Evolutionary conservation across 2,113 vertebrate genomes (phyloP).

Genomic region (Orientallactaga bullata): DNA sequence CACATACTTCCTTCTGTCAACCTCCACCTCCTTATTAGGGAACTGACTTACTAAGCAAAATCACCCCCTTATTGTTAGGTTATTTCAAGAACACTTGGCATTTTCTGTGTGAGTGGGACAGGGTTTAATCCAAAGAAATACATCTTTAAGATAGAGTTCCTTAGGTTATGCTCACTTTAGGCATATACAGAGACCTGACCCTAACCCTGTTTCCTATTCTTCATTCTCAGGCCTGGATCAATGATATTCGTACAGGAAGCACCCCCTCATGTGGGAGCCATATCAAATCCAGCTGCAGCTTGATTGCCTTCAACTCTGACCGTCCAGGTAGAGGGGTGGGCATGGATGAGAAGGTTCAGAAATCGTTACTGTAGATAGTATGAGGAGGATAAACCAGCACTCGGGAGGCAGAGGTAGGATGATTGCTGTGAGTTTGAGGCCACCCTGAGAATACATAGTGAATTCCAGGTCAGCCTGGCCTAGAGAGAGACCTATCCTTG

Average conservation of each 20-base stretch:
- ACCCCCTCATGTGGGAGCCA: slow-evolving; percentile 89
- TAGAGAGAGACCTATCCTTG: too few relatives aligned
- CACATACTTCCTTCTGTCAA: slow-evolving; percentile 5
- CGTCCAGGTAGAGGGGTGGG: slow-evolving; percentile 88
- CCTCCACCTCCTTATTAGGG: not conserved
- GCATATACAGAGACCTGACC: not conserved
- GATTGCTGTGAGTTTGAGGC: too few relatives aligned
- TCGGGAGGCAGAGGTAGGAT: too few relatives aligned
- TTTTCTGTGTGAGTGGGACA: not conserved
- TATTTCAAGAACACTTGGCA: slow-evolving; percentile 40
- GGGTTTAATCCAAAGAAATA: slow-evolving; percentile 10
- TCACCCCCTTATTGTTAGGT: not conserved
- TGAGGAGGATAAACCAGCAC: not conserved
- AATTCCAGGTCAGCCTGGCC: too few relatives aligned
- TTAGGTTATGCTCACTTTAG: not conserved
- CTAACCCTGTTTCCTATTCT: not conserved
- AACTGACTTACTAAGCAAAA: slow-evolving; percentile 18
- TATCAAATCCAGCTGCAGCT: slow-evolving; percentile 92
- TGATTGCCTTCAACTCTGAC: slow-evolving; percentile 92
- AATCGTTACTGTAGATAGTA: not conserved
- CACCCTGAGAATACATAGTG: too few relatives aligned
- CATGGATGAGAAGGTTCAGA: not conserved
- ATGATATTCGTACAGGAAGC: slow-evolving; percentile 87
- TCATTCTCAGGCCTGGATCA: slow-evolving; percentile 92
- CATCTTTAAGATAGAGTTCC: not conserved